Base-by-base conservation (phyloP, 2,888 invertebrate genomes). In the Campopleginae sp. region DNA sequence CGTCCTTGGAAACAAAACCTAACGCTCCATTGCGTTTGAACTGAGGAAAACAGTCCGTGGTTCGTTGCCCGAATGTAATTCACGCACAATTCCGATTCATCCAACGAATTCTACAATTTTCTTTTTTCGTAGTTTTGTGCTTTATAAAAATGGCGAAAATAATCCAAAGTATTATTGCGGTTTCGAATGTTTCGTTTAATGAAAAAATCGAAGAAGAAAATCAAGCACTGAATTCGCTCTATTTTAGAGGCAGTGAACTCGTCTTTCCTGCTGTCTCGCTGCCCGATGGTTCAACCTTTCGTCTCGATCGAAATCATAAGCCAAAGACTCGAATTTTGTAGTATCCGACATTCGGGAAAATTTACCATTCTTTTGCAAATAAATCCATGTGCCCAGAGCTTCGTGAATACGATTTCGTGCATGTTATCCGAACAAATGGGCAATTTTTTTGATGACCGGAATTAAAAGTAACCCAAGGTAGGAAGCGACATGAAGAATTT, bases 1-100 rank as follows among this genome's bases (percentile, higher is more conserved):
- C 86, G 88, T 84, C 89, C 90, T 90, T 90, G 90, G 88, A 88
- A 89, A 90, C 38, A 89, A 88, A 82, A 54, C 76, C 77, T 72
- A 85, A 84, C 78, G 82, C 80, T 70, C 83, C 79, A 66, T 80
- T 54, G 75, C 68, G 72, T 65, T 72, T 82, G 66, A 78, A 82
- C 66, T 71, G 65, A 54, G 54, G 23, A 72, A 72, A 61, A 72
- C 58, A 51, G 63, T 61, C 51, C 38, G 63, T 48, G 72, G 66
- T 82, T 61, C n/a, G 72, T 78, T 82, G n/a, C n/a, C 70, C 31
- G 46, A 48, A 31, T 48, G n/a, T 70, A 70, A 70, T 70, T 46
- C 31, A 48, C 10, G 27, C 17, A 27, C 70, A 48, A 48, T 48
- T 23, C 10, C 42, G 12, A 44, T 3, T 58, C 27, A 1, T 58